phyloP scores from a whole-genome alignment of 2,888 invertebrate genomes.

The Chaetogeoica ovagalla region DNA sequence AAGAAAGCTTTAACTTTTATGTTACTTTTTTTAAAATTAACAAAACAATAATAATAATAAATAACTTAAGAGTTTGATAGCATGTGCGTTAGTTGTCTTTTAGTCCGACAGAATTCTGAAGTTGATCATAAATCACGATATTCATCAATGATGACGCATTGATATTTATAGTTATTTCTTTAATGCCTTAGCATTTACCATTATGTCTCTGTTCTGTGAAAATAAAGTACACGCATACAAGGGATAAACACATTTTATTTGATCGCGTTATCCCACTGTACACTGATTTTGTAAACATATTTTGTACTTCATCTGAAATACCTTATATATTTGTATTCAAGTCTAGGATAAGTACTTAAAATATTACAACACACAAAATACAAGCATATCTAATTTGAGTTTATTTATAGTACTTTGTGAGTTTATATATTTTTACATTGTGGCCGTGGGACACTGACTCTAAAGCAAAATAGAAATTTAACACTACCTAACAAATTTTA shows the following conservation, averaged over 20 bases:
- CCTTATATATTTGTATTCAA: no score
- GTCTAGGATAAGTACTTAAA: background rate
- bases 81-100: background rate
- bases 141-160: background rate
- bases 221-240: background rate
- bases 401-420: no score
- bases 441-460: no score
- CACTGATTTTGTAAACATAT: background rate
- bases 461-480: no score
- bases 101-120: background rate
- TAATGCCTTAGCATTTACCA: conserved; percentile 1
- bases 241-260: background rate
- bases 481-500: no score
- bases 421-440: no score
- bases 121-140: background rate
- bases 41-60: no score
- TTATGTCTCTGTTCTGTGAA: background rate
- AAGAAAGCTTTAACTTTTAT: no score
- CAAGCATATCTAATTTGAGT: no score
- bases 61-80: background rate
- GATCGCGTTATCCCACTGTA: background rate
- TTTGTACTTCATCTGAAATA: no score
- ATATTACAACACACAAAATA: no score
- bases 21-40: no score
- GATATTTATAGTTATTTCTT: conserved; percentile 9